Percentiles rank a stretch among this genome's conserved stretches.
phyloP scores from a whole-genome alignment of 2,113 vertebrate species.

The Xenopus tropicalis region UCB_Xtro_10.0 CM004451.2:3166501-3167000 shows the following conservation, averaged over 20 bases:
- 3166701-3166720: conserved; percentile 31
- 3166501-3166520: conserved; percentile 8
- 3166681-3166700: conserved; percentile 8
- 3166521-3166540: conserved; percentile 22
- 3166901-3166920: not conserved
- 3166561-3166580: no score
- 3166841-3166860: no score
- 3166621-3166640: not conserved
- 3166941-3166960: no score
- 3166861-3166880: not conserved
- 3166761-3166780: conserved; percentile 26
- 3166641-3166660: conserved; percentile 4
- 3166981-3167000: no score
- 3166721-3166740: conserved; percentile 20
- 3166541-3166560: no score
- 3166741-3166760: conserved; percentile 10
- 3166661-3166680: conserved; percentile 8
- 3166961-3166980: no score
- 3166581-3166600: no score
- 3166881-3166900: conserved; percentile 4
- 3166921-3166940: no score
- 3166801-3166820: no score
- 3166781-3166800: not conserved
- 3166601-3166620: no score
- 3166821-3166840: no score